Evolutionary conservation across 2,888 invertebrate genomes (phyloP).

Genomic region (Tuberolachnus salignus): DNA sequence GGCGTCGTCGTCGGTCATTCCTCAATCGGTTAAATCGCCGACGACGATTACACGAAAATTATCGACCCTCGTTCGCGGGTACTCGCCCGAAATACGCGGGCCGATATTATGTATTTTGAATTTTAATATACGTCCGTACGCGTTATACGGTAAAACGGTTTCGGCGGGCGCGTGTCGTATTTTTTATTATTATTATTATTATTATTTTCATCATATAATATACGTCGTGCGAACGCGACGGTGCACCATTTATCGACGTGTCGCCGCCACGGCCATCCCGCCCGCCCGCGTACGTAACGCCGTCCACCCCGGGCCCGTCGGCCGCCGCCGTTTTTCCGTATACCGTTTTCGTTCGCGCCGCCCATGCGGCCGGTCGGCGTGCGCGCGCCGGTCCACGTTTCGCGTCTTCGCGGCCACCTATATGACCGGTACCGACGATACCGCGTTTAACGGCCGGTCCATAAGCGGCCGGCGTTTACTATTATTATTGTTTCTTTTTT

Average conservation of each 20-base stretch:
- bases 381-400: neutral
- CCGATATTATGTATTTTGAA: neutral
- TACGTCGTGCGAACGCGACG: constrained; percentile 35
- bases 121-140: neutral
- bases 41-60: no score
- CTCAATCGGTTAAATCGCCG: neutral
- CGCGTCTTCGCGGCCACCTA: neutral
- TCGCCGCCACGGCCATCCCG: constrained; percentile 35
- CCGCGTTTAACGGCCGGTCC: neutral
- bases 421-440: neutral
- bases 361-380: neutral
- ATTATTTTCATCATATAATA: neutral
- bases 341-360: neutral
- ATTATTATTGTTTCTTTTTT: no score
- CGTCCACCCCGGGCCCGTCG: neutral
- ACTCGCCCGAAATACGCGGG: no score
- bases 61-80: no score
- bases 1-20: neutral
- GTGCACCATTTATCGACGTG: constrained; percentile 49
- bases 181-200: constrained; percentile 1
- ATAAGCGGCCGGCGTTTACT: no score
- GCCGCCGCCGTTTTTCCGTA: constrained; percentile 4
- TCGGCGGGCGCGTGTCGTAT: constrained; percentile 25
- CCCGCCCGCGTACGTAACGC: neutral
- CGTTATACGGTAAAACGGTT: constrained; percentile 11